Percentiles rank a stretch among this genome's conserved stretches.
Evolutionary conservation across 2,888 invertebrate species (phyloP).

Genomic region (Rhagonycha lutea): DNA sequence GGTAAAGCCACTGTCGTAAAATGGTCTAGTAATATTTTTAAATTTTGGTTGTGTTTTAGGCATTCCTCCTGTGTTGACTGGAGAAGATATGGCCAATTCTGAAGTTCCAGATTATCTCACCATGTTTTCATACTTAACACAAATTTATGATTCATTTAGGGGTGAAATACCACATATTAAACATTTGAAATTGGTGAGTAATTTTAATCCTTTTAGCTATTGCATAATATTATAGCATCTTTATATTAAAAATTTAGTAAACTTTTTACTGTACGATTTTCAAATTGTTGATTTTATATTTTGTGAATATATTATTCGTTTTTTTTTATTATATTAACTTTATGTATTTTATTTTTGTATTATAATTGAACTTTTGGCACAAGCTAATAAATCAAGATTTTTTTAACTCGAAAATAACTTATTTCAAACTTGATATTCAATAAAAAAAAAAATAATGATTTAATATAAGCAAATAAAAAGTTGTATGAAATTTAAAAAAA

Average conservation of each 20-base stretch:
- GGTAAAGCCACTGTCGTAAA: conserved; percentile 58
- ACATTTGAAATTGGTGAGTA: conserved; percentile 70
- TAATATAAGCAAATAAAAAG: neutral
- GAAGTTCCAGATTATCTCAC: conserved; percentile 73
- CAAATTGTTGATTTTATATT: neutral
- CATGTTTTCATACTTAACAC: conserved; percentile 82
- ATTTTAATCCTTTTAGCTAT: neutral
- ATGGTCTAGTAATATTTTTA: neutral
- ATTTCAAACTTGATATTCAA: no score
- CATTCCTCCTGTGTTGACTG: conserved; percentile 71
- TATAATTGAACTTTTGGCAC: neutral
- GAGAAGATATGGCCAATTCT: conserved; percentile 74
- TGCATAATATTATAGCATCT: neutral
- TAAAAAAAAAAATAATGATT: neutral
- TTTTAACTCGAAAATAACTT: no score
- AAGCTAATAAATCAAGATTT: no score
- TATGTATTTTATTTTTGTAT: neutral
- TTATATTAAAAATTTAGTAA: neutral
- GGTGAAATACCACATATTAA: conserved; percentile 87
- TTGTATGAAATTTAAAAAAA: no score
- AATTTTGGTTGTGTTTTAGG: conserved; percentile 50
- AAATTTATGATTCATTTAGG: conserved; percentile 88
- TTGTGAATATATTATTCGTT: neutral
- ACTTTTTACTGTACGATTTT: neutral
- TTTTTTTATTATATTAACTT: neutral